A percentile compares a stretch with the other conserved stretches of the same genome.
Evolutionary conservation across 1,140 invertebrate species (phyloP).

Genomic region (Zaprionus ornatus): DNA sequence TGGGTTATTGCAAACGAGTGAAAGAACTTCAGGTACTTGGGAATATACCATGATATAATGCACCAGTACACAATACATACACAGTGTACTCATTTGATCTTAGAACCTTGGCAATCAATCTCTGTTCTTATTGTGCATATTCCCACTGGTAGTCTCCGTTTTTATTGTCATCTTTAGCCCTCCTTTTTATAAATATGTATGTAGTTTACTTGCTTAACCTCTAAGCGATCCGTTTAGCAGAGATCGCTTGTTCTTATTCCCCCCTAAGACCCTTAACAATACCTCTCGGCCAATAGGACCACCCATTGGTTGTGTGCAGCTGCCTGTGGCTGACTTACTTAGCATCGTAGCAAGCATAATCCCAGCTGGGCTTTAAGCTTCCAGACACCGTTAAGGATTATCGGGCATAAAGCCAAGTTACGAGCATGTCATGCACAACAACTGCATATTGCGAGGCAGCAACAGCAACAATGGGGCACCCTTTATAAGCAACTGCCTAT

Average conservation of each 20-base stretch:
- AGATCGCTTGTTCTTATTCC: background rate
- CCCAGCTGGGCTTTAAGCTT: conserved; percentile 52
- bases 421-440: conserved; percentile 47
- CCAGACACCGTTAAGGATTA: conserved; percentile 53
- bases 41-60: background rate
- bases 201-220: background rate
- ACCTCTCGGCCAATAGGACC: background rate
- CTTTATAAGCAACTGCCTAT: conserved; percentile 34
- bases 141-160: background rate
- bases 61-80: background rate
- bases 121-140: background rate
- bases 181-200: too few relatives aligned
- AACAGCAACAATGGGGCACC: conserved; percentile 49
- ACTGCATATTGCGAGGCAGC: conserved; percentile 6
- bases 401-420: conserved; percentile 57
- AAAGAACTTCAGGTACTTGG: background rate
- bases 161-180: too few relatives aligned
- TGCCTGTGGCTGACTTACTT: conserved; percentile 8
- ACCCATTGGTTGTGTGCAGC: background rate
- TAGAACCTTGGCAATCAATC: too few relatives aligned
- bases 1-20: background rate
- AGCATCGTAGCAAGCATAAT: conserved; percentile 21
- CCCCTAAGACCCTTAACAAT: background rate
- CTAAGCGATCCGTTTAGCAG: background rate
- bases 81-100: background rate